These are phyloP conservation scores for Pongo abelii DNA, from an alignment of 2,113 vertebrate genomes.

Conservation along the genomic window DNA sequence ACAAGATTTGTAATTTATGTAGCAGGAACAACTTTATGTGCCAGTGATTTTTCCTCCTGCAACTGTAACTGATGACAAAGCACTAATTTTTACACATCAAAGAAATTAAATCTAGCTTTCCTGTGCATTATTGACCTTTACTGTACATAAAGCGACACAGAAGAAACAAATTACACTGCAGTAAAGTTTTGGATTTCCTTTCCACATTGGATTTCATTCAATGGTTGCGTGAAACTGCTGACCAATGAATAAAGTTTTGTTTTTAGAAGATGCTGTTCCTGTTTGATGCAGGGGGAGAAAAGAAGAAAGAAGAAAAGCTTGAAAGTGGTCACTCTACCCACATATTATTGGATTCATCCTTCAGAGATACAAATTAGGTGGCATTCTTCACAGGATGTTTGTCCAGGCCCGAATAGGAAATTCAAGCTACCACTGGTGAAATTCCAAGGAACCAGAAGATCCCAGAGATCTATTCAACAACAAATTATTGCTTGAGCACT, in stretches of 20 bases:
- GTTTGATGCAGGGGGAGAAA: background rate
- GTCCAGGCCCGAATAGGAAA: background rate
- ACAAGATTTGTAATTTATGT: constrained; percentile 83
- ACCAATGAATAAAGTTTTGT: background rate
- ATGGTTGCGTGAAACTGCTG: background rate
- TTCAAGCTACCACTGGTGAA: background rate
- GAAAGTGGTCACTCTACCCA: background rate
- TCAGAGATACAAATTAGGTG: background rate
- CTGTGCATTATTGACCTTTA: constrained; percentile 74
- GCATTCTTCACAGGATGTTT: background rate
- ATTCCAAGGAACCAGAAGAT: background rate
- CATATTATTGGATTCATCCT: background rate
- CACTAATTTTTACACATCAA: constrained; percentile 76
- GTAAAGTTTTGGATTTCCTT: constrained; percentile 34
- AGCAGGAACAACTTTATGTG: constrained; percentile 75
- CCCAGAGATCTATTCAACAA: background rate
- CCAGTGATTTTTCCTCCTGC: constrained; percentile 74
- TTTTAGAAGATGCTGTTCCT: background rate
- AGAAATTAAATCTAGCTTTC: constrained; percentile 72
- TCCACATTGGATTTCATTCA: background rate
- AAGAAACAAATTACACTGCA: constrained; percentile 68
- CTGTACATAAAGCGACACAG: constrained; percentile 35
- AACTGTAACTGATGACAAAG: constrained; percentile 80
- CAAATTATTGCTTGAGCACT: background rate
- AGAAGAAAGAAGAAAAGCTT: background rate